A percentile compares a stretch with the other conserved stretches of the same genome.
phyloP scores from a whole-genome alignment of 2,113 vertebrate species.

The Ivindomyrus marchei region DNA sequence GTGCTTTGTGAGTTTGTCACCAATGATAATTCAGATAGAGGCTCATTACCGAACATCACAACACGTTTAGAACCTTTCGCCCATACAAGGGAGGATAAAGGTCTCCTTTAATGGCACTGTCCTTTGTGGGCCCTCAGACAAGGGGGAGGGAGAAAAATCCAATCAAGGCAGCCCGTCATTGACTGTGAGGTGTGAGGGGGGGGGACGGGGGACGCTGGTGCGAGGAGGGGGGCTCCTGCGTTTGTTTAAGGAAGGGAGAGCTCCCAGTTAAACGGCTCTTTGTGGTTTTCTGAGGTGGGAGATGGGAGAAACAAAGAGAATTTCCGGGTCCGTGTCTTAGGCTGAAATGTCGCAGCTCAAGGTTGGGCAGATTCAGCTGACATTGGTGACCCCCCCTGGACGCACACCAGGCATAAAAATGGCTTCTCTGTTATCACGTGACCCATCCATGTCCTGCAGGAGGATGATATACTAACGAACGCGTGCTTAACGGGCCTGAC shows the following conservation, averaged over 20 bases:
- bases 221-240: slow-evolving; percentile 71
- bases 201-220: slow-evolving; percentile 77
- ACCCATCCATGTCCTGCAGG: background rate
- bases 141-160: slow-evolving; percentile 74
- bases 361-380: background rate
- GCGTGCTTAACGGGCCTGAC: background rate
- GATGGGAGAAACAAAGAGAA: background rate
- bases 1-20: slow-evolving; percentile 99
- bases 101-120: slow-evolving; percentile 95
- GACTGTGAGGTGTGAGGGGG: slow-evolving; percentile 82
- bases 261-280: slow-evolving; percentile 75
- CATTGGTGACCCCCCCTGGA: no score
- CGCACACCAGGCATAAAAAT: background rate
- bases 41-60: slow-evolving; percentile 99
- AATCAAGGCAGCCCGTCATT: slow-evolving; percentile 94
- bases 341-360: background rate
- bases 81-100: slow-evolving; percentile 83
- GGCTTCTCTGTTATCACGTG: background rate
- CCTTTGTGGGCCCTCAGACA: slow-evolving; percentile 92
- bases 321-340: background rate
- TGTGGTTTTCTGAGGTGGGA: slow-evolving; percentile 60
- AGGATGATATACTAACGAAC: background rate
- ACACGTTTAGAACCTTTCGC: slow-evolving; percentile 97
- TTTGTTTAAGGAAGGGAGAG: slow-evolving; percentile 85
- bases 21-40: slow-evolving; percentile 99